A percentile compares a stretch with the other conserved stretches of the same genome.
Evolutionary conservation across 2,888 invertebrate genomes (phyloP).

Genomic region (Icerya purchasi): DNA sequence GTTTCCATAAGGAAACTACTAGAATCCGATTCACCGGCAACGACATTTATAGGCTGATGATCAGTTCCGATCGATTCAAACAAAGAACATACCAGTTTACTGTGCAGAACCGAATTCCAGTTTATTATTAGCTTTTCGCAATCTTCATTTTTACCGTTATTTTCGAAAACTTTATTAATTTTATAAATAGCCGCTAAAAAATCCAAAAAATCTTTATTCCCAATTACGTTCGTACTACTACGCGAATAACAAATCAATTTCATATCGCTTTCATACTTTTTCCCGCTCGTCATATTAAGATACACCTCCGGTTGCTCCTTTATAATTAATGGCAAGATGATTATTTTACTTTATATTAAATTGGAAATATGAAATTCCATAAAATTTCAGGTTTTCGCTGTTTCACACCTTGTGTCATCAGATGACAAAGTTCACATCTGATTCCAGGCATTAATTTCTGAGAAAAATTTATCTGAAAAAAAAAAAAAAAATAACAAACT

Average conservation of each 20-base stretch:
- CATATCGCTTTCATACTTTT: not conserved
- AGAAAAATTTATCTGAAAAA: too few relatives aligned
- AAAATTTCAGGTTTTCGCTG: too few relatives aligned
- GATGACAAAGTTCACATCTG: too few relatives aligned
- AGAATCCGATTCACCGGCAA: not conserved
- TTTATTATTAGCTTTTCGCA: not conserved
- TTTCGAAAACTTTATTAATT: constrained; percentile 4
- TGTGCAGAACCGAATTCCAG: not conserved
- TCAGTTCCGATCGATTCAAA: not conserved
- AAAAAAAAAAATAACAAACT: too few relatives aligned
- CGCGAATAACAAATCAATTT: not conserved
- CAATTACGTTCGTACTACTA: not conserved
- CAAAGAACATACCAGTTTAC: not conserved
- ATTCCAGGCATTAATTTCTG: too few relatives aligned
- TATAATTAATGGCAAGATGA: too few relatives aligned
- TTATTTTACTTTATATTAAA: too few relatives aligned
- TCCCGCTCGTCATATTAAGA: not conserved
- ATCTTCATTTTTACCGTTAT: not conserved
- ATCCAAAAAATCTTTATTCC: constrained; percentile 5
- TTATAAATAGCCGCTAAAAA: constrained; percentile 8
- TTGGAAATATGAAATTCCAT: too few relatives aligned
- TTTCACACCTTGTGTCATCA: too few relatives aligned
- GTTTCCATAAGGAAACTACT: not conserved
- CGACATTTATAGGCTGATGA: too few relatives aligned
- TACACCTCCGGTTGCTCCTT: too few relatives aligned